Evolutionary conservation across 2,888 invertebrate genomes (phyloP).

Genomic region (Agrilus biguttatus): DNA sequence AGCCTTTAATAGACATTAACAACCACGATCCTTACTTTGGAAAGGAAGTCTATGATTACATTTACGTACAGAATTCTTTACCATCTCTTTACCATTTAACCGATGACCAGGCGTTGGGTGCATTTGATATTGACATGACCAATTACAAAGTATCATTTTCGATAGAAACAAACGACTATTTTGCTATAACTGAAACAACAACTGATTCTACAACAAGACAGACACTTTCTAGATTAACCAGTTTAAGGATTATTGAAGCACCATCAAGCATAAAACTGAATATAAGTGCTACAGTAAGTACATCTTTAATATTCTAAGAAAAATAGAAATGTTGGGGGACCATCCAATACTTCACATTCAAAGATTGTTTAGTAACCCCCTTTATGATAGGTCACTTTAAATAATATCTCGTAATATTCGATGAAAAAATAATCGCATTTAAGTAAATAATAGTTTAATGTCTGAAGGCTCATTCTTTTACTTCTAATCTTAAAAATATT

Average conservation of each 20-base stretch:
- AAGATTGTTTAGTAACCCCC: no score
- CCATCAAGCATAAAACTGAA: slow-evolving; percentile 3
- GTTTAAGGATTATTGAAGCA: background rate
- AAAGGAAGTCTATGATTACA: slow-evolving; percentile 2
- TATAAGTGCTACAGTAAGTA: slow-evolving; percentile 3
- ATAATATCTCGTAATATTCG: no score
- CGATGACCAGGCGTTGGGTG: slow-evolving; percentile 1
- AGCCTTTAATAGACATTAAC: slow-evolving; percentile 3
- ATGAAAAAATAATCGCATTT: no score
- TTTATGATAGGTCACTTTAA: no score
- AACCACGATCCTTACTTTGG: slow-evolving; percentile 4
- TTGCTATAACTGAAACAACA: background rate
- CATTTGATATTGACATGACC: slow-evolving; percentile 3
- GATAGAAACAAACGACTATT: slow-evolving; percentile 3
- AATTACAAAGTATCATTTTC: slow-evolving; percentile 2
- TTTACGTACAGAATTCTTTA: slow-evolving; percentile 1
- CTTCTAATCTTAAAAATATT: no score
- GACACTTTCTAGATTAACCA: background rate
- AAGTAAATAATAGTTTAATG: no score
- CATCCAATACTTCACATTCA: no score
- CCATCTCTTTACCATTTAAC: slow-evolving; percentile 3
- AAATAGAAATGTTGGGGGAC: no score
- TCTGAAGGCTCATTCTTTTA: no score
- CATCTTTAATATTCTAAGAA: background rate
- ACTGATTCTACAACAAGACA: background rate